phyloP scores from a whole-genome alignment of 2,888 invertebrate genomes.

The Caenorhabditis panamensis region DNA sequence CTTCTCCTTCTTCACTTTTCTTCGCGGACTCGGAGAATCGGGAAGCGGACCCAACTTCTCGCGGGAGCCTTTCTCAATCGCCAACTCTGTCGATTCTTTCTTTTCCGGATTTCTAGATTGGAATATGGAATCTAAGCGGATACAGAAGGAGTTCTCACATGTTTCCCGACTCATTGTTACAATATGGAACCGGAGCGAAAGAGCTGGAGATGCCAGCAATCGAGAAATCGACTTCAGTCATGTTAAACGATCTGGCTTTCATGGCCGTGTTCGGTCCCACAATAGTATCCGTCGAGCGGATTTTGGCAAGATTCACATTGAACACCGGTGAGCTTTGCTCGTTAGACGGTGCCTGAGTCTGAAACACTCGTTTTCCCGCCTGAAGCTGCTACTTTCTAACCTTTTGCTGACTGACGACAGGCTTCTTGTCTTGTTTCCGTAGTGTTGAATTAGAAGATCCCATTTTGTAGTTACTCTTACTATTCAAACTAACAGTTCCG shows the following conservation, averaged over 20 bases:
- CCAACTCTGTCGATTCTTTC: background rate
- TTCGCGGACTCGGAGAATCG: conserved; percentile 56
- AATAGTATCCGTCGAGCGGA: conserved; percentile 55
- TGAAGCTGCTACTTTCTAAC: background rate
- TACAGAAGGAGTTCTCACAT: background rate
- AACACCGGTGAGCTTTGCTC: conserved; percentile 17
- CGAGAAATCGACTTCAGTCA: conserved; percentile 55
- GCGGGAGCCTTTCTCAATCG: background rate
- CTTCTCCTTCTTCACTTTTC: conserved; percentile 36
- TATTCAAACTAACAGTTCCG: too few relatives aligned
- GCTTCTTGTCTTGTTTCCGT: background rate
- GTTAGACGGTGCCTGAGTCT: background rate
- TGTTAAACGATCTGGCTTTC: conserved; percentile 54
- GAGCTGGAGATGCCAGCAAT: conserved; percentile 52
- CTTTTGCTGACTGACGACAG: conserved; percentile 13
- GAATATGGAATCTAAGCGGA: background rate
- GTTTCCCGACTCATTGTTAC: conserved; percentile 22
- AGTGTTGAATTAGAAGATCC: too few relatives aligned
- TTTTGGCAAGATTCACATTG: conserved; percentile 36
- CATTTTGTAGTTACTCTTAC: too few relatives aligned
- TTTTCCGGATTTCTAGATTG: background rate
- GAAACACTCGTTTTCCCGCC: background rate
- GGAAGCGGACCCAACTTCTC: conserved; percentile 1
- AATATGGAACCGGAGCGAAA: conserved; percentile 48
- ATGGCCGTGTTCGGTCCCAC: conserved; percentile 29